Evolutionary conservation across 92 coral and sea anemone genomes (phyloP), one percentile per base, ranked within the genome.

Genomic region (Paramuricea clavata): DNA sequence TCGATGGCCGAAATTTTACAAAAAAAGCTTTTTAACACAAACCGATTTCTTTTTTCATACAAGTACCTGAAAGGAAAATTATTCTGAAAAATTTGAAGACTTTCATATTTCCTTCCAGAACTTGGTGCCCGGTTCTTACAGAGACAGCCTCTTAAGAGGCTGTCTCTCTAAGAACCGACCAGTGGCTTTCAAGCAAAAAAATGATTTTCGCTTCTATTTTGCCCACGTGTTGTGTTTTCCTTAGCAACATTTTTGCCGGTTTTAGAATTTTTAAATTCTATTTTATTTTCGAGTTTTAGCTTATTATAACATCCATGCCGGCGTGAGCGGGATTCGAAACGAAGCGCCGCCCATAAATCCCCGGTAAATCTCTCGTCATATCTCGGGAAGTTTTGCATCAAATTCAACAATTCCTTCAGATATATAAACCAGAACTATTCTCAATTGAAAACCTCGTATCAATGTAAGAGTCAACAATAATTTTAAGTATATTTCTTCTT

Each of bases 71-170:
- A n/a, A n/a, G n/a, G n/a, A n/a, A n/a, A n/a, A n/a, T n/a, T n/a
- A n/a, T n/a, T n/a, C n/a, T n/a, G n/a, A n/a, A n/a, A n/a, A n/a
- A n/a, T n/a, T n/a, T n/a, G n/a, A n/a, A n/a, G n/a, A n/a, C n/a
- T n/a, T n/a, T n/a, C n/a, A n/a, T n/a, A n/a, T n/a, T n/a, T n/a
- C n/a, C n/a, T n/a, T n/a, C n/a, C n/a, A n/a, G n/a, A n/a, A n/a
- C n/a, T n/a, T n/a, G n/a, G n/a, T n/a, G n/a, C n/a, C n/a, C n/a
- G n/a, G n/a, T n/a, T n/a, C n/a, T n/a, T n/a, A n/a, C n/a, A n/a
- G n/a, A n/a, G n/a, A n/a, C n/a, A n/a, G n/a, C n/a, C n/a, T 27
- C 68, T 26, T 56, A 39, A 49, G 85, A 76, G 85, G 86, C 92
- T 47, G 52, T 47, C 52, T 47, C 52, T 9, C 16, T 47, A 47